phyloP scores from a whole-genome alignment of 1,140 invertebrate genomes.

The Leguminivora glycinivorella region DNA sequence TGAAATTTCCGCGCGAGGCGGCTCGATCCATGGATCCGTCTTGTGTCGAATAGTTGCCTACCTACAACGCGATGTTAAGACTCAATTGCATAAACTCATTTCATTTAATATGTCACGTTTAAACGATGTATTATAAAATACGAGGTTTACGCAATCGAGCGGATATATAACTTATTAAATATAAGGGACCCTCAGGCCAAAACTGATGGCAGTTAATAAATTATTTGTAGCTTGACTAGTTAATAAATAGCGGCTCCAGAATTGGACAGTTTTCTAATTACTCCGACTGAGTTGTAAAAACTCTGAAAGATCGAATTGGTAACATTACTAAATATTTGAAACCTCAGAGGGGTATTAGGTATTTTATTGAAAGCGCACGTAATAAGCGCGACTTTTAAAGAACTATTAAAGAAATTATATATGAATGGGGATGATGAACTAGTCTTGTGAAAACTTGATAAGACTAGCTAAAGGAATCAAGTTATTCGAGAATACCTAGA shows the following conservation, averaged over 20 bases:
- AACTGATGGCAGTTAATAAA: neutral
- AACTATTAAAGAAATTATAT: neutral
- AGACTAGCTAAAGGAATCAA: neutral
- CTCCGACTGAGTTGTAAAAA: neutral
- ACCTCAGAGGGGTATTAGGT: neutral
- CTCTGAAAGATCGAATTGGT: neutral
- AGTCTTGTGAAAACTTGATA: neutral
- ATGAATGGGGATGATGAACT: neutral
- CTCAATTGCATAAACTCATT: neutral
- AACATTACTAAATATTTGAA: neutral
- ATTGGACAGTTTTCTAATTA: neutral
- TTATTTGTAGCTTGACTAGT: constrained; percentile 1
- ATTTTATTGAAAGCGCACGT: neutral
- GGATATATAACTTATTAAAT: neutral
- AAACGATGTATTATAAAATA: neutral
- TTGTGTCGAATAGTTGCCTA: constrained; percentile 3
- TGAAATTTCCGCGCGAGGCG: no score
- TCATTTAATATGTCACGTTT: neutral
- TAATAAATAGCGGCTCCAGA: neutral
- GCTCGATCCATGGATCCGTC: no score
- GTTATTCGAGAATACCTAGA: neutral
- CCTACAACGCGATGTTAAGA: neutral
- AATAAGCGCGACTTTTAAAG: neutral
- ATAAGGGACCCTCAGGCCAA: neutral
- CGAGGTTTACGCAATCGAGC: neutral